Conservation (phyloP, 2,888 invertebrate species). For the Oasisia sp. region DNA sequence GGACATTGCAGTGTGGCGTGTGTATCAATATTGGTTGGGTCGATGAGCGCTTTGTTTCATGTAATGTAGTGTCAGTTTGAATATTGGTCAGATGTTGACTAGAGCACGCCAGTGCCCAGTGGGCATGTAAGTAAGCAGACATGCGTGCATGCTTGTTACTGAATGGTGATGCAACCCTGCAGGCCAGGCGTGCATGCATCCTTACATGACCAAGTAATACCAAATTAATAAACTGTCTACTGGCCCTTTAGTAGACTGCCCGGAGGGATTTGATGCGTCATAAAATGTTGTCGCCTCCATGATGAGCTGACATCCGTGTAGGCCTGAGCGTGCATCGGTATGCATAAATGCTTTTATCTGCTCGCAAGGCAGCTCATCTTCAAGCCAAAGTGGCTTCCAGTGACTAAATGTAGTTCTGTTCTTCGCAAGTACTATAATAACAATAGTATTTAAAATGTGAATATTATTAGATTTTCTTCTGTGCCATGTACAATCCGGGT, state of each 20-base stretch:
- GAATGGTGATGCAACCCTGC: no score
- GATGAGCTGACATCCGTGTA: background rate
- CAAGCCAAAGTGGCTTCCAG: background rate
- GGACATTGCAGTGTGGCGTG: background rate
- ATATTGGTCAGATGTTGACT: background rate
- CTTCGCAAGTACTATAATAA: background rate
- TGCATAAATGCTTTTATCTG: background rate
- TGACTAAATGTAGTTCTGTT: background rate
- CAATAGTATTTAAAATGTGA: background rate
- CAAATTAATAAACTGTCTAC: background rate
- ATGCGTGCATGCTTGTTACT: background rate
- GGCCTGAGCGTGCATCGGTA: no score
- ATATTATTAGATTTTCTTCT: background rate
- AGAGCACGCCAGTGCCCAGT: background rate
- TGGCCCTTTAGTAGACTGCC: background rate
- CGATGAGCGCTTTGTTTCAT: background rate
- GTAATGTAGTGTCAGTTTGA: background rate
- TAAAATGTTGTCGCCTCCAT: background rate
- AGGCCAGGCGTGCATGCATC: background rate
- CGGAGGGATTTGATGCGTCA: background rate
- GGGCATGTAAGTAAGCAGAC: background rate
- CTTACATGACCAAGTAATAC: background rate
- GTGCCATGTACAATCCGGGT: background rate
- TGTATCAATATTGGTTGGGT: background rate
- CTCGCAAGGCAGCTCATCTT: background rate